These are phyloP conservation scores for Notothenia rossii DNA, from an alignment of 2,113 vertebrate species.

Conservation along the genomic window DNA sequence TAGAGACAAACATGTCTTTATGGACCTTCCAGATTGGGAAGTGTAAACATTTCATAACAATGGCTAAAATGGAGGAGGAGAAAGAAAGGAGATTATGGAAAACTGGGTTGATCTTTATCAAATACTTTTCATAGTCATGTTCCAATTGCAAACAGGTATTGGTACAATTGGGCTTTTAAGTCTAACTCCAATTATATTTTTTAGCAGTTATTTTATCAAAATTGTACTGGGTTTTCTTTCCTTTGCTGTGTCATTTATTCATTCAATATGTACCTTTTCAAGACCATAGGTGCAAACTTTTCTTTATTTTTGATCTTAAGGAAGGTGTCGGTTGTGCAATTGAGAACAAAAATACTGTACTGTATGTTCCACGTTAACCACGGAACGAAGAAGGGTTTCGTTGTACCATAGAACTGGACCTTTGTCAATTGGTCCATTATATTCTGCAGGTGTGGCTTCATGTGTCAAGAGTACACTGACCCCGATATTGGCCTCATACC, in stretches of 20 bases:
- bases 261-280: not conserved
- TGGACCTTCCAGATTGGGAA: constrained; percentile 58
- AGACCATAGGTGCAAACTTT: not conserved
- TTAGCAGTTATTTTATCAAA: not conserved
- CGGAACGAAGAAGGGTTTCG: constrained; percentile 16
- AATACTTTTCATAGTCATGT: not conserved
- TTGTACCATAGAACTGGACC: constrained; percentile 19
- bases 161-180: not conserved
- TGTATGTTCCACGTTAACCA: not conserved
- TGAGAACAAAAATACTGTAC: not conserved
- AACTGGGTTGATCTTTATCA: not conserved
- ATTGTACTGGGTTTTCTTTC: not conserved
- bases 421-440: constrained; percentile 54
- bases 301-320: not conserved
- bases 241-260: not conserved
- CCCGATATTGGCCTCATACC: constrained; percentile 40
- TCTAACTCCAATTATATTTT: not conserved
- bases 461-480: constrained; percentile 52
- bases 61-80: constrained; percentile 5
- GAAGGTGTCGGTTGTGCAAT: not conserved
- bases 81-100: not conserved
- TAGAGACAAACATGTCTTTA: constrained; percentile 72
- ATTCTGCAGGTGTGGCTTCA: constrained; percentile 52
- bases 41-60: constrained; percentile 59
- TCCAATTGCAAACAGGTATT: not conserved